Evolutionary conservation across 35 echinoderm and acorn worm species (phyloP), one percentile per base, ranked within the genome.

Genomic region (Patiria miniata): DNA sequence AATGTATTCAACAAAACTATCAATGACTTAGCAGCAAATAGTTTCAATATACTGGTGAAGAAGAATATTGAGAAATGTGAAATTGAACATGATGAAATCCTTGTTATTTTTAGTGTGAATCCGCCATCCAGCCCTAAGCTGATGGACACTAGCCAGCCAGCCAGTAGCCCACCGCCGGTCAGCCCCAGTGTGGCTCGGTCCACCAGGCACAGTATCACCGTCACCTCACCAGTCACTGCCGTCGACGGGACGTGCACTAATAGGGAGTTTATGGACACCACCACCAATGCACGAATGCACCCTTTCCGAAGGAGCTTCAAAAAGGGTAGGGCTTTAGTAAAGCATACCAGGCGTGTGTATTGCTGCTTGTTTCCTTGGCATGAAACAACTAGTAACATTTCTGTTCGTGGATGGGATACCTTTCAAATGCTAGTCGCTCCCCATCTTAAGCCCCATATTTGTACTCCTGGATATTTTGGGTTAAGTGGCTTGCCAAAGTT

Each of bases 301-400:
- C 92, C 92, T 34, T 94, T 90, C 60, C 79, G 92, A 42, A 94
- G 78, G 58, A 89, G 92, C 47, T 94, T 94, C 59, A 89, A 86
- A 77, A 94, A 89, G 86, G 80, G 92, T 90, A 61, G 33, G n/a
- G 61, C 79, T 65, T 28, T 44, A 18, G 36, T 90, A 14, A 30
- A 47, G 12, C 4, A 47, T 47, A n/a, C n/a, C n/a, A n/a, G n/a
- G n/a, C n/a, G n/a, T n/a, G n/a, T n/a, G n/a, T n/a, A 15, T 78
- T 18, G 10, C 1, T 32, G 83, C 2, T 4, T n/a, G 22, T 10
- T 61, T 14, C 5, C 39, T 1, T 37, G 12, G 12, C 4, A 4
- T 6, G 42, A 47, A 12, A 12, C 42, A 47, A 12, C 42, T 12
- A 4, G 12, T 12, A 47, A 6, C 42, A 47, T 12, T 47, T 12